Base-by-base conservation (phyloP, 2,797 vertebrate species). In the Chelon labrosus region DNA sequence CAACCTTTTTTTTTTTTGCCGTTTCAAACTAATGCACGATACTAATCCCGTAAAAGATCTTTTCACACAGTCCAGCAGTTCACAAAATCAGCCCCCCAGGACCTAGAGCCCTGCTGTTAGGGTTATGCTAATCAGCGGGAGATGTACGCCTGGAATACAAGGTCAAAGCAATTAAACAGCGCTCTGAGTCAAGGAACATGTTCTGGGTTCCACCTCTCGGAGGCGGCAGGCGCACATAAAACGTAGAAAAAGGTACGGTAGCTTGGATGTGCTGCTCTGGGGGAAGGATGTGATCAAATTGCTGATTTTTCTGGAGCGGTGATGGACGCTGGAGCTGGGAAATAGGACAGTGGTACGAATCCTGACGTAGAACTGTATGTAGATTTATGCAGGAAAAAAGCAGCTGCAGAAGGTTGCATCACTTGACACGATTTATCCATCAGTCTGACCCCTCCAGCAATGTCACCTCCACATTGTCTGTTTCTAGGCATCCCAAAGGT, bases 101-200 rank as follows among this genome's bases (percentile, higher is more conserved):
- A 39, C 16, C 20, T 31, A 9, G 25, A 47, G 55, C 22, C 53
- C 17, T 35, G 27, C 49, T 63, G 35, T 41, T 59, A 42, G 19
- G 37, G 4, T 13, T 6, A 44, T 31, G 22, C 16, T 46, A 60
- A 51, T 57, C 22, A 14, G 19, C 10, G 37, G 54, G 51, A 37
- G 49, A 35, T 14, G 62, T 42, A 65, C 49, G 44, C 42, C 58
- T 17, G 4, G n/a, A 42, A 51, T 16, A 56, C 46, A 19, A 73
- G 44, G 53, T 70, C 22, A 70, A 52, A 67, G 59, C 25, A 59
- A 60, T 70, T 55, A 70, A 20, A 77, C 0, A 13, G 17, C 7
- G 37, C 4, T 55, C 10, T 31, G 25, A 16, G 37, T 55, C 44
- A 14, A 27, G n/a, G 17, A 59, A 53, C 22, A 27, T 20, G 12